phyloP scores from a whole-genome alignment of 2,888 invertebrate genomes.

The Tachina lurida region DNA sequence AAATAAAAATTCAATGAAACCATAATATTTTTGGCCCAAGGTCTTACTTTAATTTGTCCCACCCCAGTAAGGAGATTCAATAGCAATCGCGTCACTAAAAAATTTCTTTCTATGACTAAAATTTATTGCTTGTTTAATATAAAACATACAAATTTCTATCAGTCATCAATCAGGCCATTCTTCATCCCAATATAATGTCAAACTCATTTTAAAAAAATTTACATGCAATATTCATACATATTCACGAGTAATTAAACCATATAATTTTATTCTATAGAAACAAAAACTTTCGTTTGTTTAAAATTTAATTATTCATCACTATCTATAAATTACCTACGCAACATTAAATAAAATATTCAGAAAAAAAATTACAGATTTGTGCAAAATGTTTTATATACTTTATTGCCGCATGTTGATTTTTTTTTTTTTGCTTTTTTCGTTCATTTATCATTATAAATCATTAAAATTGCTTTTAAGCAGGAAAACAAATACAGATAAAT shows the following conservation, averaged over 20 bases:
- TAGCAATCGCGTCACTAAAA: not conserved
- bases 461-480: conserved; percentile 29
- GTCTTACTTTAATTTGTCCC: not conserved
- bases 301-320: conserved; percentile 43
- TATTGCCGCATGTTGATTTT: not conserved
- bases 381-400: not conserved
- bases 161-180: not conserved
- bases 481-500: conserved; percentile 17
- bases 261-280: conserved; percentile 17
- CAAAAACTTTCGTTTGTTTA: conserved; percentile 15
- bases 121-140: not conserved
- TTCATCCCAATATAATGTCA: conserved; percentile 22
- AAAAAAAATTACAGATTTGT: not conserved
- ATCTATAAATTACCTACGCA: conserved; percentile 31
- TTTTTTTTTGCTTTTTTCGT: not conserved
- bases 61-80: not conserved
- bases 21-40: no score
- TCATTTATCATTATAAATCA: conserved; percentile 24
- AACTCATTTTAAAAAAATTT: not conserved
- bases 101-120: not conserved
- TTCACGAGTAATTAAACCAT: conserved; percentile 43
- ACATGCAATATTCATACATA: conserved; percentile 18
- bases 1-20: no score
- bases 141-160: not conserved
- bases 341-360: not conserved